Conservation (phyloP, 2,113 vertebrate genomes). For the Kobus ellipsiprymnus region DNA sequence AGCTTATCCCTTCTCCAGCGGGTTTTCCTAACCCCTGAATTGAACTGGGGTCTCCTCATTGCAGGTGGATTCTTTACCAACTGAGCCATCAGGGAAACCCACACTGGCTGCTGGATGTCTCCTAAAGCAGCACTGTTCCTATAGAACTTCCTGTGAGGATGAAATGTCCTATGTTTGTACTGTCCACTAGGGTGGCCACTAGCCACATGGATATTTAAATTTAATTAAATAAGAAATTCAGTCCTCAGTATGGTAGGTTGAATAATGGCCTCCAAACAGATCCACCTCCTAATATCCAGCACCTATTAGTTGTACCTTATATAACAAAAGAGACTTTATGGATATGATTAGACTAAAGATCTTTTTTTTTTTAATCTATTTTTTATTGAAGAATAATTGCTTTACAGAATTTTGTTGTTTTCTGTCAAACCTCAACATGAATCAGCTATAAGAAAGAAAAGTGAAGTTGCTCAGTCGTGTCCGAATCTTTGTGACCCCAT, state of each 20-base stretch:
- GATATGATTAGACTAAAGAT: background rate
- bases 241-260: background rate
- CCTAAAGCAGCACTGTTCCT: background rate
- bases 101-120: background rate
- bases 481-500: background rate
- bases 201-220: background rate
- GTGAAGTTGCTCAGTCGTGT: background rate
- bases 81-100: background rate
- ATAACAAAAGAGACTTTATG: background rate
- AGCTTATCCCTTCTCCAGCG: accelerated
- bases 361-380: background rate
- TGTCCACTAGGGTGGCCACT: background rate
- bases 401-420: background rate
- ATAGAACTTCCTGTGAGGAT: background rate
- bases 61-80: background rate
- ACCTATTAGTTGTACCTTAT: background rate
- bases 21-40: background rate
- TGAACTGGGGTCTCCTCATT: background rate
- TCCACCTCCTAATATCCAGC: background rate
- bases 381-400: background rate
- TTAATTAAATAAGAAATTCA: background rate
- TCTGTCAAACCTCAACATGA: background rate
- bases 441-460: background rate
- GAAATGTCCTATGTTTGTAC: background rate
- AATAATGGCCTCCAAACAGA: background rate